Percentiles rank a stretch among this genome's conserved stretches.
Evolutionary conservation across 1,140 invertebrate species (phyloP).

Genomic region (Tetramorium alpestre): DNA sequence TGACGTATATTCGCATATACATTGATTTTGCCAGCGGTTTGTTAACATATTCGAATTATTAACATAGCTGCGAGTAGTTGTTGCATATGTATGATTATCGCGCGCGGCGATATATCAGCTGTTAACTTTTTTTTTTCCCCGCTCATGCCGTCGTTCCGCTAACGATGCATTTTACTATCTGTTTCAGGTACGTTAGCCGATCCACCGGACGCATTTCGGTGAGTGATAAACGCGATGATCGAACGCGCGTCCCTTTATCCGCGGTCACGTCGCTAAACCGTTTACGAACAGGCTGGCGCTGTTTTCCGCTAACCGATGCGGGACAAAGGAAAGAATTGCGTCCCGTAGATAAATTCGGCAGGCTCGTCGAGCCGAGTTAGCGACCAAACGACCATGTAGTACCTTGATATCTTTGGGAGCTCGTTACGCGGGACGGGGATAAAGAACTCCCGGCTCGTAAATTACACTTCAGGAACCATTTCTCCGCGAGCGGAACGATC

Average conservation of each 20-base stretch:
- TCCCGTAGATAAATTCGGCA: conserved; percentile 60
- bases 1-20: not conserved
- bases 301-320: conserved; percentile 25
- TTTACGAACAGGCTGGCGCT: conserved; percentile 36
- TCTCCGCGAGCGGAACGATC: conserved; percentile 32
- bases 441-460: conserved; percentile 54
- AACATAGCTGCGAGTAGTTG: not conserved
- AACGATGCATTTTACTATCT: conserved; percentile 43
- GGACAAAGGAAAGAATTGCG: conserved; percentile 50
- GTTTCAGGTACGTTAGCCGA: conserved; percentile 54
- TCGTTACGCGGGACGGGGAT: conserved; percentile 53
- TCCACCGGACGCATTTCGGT: conserved; percentile 6
- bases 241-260: conserved; percentile 16
- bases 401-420: conserved; percentile 57
- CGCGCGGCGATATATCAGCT: not conserved
- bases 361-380: conserved; percentile 48
- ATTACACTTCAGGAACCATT: conserved; percentile 63
- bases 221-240: conserved; percentile 42
- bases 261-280: conserved; percentile 39
- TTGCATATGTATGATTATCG: not conserved
- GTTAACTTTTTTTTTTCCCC: not conserved
- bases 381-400: conserved; percentile 38
- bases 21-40: not conserved
- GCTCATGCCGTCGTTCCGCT: not conserved
- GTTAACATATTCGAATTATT: not conserved